These are phyloP conservation scores for Drosophila ogumai DNA, from an alignment of 1,140 invertebrate genomes.

Conservation along the genomic window DNA sequence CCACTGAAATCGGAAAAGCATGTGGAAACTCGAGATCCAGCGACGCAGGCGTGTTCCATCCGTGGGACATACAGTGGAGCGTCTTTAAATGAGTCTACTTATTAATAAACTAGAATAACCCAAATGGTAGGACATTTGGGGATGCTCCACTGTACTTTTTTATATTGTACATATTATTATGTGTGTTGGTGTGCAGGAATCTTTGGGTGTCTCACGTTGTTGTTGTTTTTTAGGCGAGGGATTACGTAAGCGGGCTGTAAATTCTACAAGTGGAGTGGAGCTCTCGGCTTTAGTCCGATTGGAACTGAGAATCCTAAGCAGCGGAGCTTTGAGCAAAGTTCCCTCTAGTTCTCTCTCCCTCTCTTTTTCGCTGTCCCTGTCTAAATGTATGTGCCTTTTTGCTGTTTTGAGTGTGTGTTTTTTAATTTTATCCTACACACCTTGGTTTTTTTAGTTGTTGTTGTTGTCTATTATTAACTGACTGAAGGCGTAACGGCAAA, in stretches of 20 bases:
- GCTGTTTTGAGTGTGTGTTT: constrained; percentile 33
- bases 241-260: constrained; percentile 80
- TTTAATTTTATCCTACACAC: constrained; percentile 67
- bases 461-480: constrained; percentile 66
- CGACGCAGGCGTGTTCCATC: constrained; percentile 58
- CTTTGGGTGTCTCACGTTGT: constrained; percentile 46
- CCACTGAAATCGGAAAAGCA: constrained; percentile 63
- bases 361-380: constrained; percentile 5
- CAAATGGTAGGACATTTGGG: not conserved
- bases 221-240: constrained; percentile 26
- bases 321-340: constrained; percentile 44
- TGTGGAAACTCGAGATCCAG: constrained; percentile 79
- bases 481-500: constrained; percentile 65
- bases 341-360: constrained; percentile 35
- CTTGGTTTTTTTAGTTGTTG: constrained; percentile 36
- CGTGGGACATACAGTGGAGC: constrained; percentile 35
- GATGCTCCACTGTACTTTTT: constrained; percentile 1
- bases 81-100: not conserved
- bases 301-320: constrained; percentile 69
- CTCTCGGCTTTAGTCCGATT: constrained; percentile 48
- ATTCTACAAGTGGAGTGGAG: constrained; percentile 68
- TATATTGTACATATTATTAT: not conserved
- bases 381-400: constrained; percentile 24
- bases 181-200: constrained; percentile 58
- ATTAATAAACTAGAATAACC: not conserved